phyloP scores from a whole-genome alignment of 2,888 invertebrate species.

The Chaetogeoica ovagalla region DNA sequence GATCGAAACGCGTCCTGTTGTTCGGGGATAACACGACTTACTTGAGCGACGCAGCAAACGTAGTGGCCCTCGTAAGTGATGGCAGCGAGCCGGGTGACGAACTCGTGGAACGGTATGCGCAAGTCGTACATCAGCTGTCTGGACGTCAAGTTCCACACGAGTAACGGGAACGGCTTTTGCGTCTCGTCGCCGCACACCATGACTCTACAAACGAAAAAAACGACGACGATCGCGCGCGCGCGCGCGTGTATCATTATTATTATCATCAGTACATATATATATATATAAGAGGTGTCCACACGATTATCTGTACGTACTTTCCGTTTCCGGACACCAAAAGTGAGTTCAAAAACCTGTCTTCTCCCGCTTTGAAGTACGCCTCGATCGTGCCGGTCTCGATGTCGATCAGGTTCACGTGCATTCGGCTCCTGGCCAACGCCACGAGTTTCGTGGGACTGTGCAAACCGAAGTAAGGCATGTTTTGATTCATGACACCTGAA shows the following conservation, averaged over 20 bases:
- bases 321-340: conserved; percentile 86
- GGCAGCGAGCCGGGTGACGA: conserved; percentile 79
- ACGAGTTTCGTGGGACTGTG: conserved; percentile 80
- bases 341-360: conserved; percentile 86
- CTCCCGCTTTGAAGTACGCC: conserved; percentile 87
- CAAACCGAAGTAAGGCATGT: conserved; percentile 86
- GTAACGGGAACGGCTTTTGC: conserved; percentile 85
- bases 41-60: conserved; percentile 64
- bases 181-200: conserved; percentile 90
- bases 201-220: conserved; percentile 64
- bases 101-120: conserved; percentile 86
- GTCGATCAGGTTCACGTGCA: conserved; percentile 64
- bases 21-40: conserved; percentile 55
- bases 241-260: neutral
- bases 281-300: neutral
- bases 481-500: conserved; percentile 89
- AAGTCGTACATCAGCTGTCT: conserved; percentile 83
- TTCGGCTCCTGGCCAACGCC: conserved; percentile 75
- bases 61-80: conserved; percentile 80
- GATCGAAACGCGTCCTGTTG: too few relatives aligned
- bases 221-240: conserved; percentile 20
- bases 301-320: conserved; percentile 63
- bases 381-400: conserved; percentile 71
- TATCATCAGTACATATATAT: neutral
- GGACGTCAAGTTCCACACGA: conserved; percentile 86